Percentiles rank a stretch among this genome's conserved stretches.
phyloP scores from a whole-genome alignment of 37 sponge, comb jelly and placozoan species.

The Cliona cf. orientalis region DNA sequence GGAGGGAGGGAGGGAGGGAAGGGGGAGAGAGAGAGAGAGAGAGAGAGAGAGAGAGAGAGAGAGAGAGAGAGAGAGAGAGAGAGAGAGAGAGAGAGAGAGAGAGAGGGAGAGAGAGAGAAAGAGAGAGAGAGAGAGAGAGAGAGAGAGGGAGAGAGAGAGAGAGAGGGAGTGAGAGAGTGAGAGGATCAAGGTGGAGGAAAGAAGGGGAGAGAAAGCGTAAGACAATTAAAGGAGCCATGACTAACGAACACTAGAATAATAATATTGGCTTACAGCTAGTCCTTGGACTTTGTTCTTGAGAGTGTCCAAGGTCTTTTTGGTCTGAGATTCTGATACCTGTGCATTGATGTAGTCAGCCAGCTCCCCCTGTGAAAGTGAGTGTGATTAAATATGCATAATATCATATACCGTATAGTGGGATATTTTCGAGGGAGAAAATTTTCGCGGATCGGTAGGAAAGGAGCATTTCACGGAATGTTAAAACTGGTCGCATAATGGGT shows the following conservation, averaged over 20 bases:
- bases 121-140: not conserved
- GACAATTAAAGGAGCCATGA: no score
- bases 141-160: not conserved
- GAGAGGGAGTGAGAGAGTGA: not conserved
- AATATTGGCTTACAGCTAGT: constrained; percentile 68
- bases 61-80: constrained; percentile 4
- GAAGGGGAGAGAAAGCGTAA: not conserved
- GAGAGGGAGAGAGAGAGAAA: constrained; percentile 2
- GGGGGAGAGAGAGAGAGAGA: not conserved
- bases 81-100: not conserved
- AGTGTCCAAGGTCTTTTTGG: constrained; percentile 66
- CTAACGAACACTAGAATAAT: no score
- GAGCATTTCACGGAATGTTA: no score
- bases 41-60: not conserved
- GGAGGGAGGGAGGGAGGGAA: not conserved
- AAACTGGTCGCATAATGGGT: no score
- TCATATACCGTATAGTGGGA: no score
- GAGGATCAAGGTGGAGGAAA: not conserved
- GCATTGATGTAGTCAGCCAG: constrained; percentile 87
- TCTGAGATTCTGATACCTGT: constrained; percentile 82
- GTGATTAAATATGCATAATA: no score
- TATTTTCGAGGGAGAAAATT: no score
- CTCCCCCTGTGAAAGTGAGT: constrained; percentile 37
- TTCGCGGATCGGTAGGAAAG: no score
- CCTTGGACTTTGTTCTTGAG: constrained; percentile 83